These are phyloP conservation scores for Sebastiscus albofasciatus DNA, from an alignment of 2,797 vertebrate species.

Conservation along the genomic window DNA sequence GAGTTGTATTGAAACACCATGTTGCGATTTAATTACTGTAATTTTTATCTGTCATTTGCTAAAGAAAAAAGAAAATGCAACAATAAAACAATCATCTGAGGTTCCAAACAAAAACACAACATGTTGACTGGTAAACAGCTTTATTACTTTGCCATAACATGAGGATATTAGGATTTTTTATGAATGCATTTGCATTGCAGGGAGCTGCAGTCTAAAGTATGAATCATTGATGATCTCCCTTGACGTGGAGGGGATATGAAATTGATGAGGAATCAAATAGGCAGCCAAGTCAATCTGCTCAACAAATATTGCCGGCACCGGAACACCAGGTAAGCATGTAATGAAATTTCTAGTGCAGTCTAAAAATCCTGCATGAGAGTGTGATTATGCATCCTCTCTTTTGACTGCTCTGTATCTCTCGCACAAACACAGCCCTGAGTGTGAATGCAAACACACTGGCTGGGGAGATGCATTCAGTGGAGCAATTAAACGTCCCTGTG, in stretches of 20 bases:
- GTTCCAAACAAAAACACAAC: slow-evolving; percentile 52
- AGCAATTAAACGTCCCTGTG: slow-evolving; percentile 82
- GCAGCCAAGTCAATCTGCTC: slow-evolving; percentile 73
- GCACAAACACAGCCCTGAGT: slow-evolving; percentile 63
- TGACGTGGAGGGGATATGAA: slow-evolving; percentile 70
- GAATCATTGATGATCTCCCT: slow-evolving; percentile 77
- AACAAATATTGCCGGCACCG: slow-evolving; percentile 70
- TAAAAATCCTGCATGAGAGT: slow-evolving; percentile 68
- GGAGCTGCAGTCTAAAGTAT: slow-evolving; percentile 56
- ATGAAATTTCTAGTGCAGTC: slow-evolving; percentile 77
- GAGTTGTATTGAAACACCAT: slow-evolving; percentile 15
- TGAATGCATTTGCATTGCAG: slow-evolving; percentile 70
- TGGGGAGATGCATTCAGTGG: slow-evolving; percentile 76
- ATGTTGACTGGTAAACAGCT: slow-evolving; percentile 54
- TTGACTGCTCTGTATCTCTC: slow-evolving; percentile 65
- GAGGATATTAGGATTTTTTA: slow-evolving; percentile 60
- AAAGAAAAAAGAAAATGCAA: slow-evolving; percentile 28
- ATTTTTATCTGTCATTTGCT: slow-evolving; percentile 55
- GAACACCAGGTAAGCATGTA: slow-evolving; percentile 79
- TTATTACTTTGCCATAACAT: slow-evolving; percentile 61
- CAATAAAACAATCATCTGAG: slow-evolving; percentile 57
- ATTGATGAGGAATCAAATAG: slow-evolving; percentile 78
- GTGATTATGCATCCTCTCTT: slow-evolving; percentile 73
- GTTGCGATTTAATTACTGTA: slow-evolving; percentile 59
- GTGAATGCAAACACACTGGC: slow-evolving; percentile 67